Evolutionary conservation across 92 coral and sea anemone species (phyloP), one percentile per base, ranked within the genome.

Genomic region (Palythoa grandis): DNA sequence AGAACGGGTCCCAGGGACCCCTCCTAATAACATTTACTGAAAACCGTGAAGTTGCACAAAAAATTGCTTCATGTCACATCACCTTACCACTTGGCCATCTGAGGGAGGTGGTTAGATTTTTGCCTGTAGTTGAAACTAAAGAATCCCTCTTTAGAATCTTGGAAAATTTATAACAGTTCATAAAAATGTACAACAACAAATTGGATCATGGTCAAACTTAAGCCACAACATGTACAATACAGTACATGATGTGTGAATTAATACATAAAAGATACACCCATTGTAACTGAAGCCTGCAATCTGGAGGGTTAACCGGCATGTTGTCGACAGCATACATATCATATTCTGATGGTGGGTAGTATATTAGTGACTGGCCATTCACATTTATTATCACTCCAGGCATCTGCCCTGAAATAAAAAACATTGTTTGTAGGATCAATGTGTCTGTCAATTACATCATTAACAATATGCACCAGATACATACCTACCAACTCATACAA

Each of bases 211-310:
- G 65, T 57, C 11, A 43, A 43, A 3, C 0, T 43, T 43, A 5
- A 43, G 65, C 20, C 5, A 58, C 20, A 58, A 19, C 20, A 11
- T 11, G 65, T 12, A 15, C 12, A 15, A 6, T 6, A 58, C 17
- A 3, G 20, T 19, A 9, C 6, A 5, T 11, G 7, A 10, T 16
- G 24, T 13, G 24, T 37, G n/a, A 3, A 11, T 11, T 39, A 50
- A 29, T 1, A 11, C 38, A 29, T 29, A 72, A 83, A 94, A 91
- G 98, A 94, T 94, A 94, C 98, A 94, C 98, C 98, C 98, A 94
- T 14, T 92, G 77, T 12, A 94, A 88, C 43, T 92, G 94, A 1
- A 93, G 92, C 83, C 86, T 85, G 50, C 91, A 82, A 50, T 86
- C 88, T 35, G 98, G 98, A 19, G 95, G 92, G 56, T 88, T 74